A percentile compares a stretch with the other conserved stretches of the same genome.
phyloP scores from a whole-genome alignment of 2,113 vertebrate genomes.

The Arothron firmamentum region DNA sequence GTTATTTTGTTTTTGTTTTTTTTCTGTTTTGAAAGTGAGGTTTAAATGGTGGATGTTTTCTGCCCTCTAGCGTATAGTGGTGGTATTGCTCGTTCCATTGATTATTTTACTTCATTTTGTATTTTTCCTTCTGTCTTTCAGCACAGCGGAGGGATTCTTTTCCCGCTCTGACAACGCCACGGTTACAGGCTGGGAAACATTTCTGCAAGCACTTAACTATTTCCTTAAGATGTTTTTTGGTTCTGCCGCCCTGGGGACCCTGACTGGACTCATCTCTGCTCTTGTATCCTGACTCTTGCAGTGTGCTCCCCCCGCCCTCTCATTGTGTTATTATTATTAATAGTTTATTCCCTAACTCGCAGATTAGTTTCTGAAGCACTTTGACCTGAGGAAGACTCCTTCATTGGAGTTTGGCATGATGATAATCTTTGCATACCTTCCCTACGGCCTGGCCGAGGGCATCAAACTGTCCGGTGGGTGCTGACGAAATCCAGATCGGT shows the following conservation, averaged over 20 bases:
- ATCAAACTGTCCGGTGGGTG: constrained; percentile 91
- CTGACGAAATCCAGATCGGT: neutral
- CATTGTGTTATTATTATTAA: neutral
- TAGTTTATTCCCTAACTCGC: constrained; percentile 46
- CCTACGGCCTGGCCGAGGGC: constrained; percentile 93
- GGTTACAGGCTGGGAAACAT: constrained; percentile 92
- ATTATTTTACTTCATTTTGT: neutral
- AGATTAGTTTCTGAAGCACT: constrained; percentile 86
- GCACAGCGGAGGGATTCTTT: constrained; percentile 95
- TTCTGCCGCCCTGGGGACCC: constrained; percentile 92
- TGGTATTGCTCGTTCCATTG: constrained; percentile 6
- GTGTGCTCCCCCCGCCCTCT: neutral
- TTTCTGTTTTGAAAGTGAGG: neutral
- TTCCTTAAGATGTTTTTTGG: constrained; percentile 99
- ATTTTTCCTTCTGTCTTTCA: constrained; percentile 56
- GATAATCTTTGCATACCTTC: constrained; percentile 98
- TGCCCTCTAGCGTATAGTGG: constrained; percentile 50
- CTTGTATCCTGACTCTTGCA: constrained; percentile 83
- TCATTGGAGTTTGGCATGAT: constrained; percentile 99
- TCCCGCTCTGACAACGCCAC: constrained; percentile 83
- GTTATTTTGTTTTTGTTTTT: no score
- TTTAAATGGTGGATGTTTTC: constrained; percentile 28
- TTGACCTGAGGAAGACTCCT: constrained; percentile 94
- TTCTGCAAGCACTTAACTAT: constrained; percentile 90
- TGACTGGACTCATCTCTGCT: constrained; percentile 96